Evolutionary conservation across 2,113 vertebrate genomes (phyloP), one percentile per base, ranked within the genome.

Genomic region (Pterocles gutturalis): DNA sequence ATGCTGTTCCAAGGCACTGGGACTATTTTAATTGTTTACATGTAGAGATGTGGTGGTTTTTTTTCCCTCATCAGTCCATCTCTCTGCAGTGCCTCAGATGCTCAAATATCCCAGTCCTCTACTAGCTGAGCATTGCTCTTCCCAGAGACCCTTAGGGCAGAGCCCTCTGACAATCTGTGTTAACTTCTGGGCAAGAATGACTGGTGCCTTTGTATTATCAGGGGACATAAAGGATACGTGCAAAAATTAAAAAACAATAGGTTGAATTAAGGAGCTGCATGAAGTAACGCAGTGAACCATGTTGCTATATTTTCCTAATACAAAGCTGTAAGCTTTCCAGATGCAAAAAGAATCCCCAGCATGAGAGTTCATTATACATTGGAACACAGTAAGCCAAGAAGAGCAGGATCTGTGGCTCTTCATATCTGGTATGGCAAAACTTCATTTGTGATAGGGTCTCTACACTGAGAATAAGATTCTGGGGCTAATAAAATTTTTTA

Each of bases 61-160:
- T 58, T 53, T 15, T 5, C 13, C 10, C 5, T 71, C 36, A 25
- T 61, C 51, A 90, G 33, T 54, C 60, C 24, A 3, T 73, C 45
- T 77, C 16, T 65, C n/a, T 3, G 3, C 55, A 45, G 24, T 75
- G n/a, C 41, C 41, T 93, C 49, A 36, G 19, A 29, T 53, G 41
- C 34, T 62, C 34, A 78, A 33, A 17, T 84, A 7, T 7, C 62
- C 26, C 41, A 33, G 20, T 61, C 73, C 26, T 70, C 2, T 79
- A 12, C 20, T 20, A 18, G 11, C 25, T 58, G 83, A 41, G 26
- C 29, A 53, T 75, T 0, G 0, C 33, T 69, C 20, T 36, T 15
- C 20, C 2, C 1, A 1, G 38, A 62, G 53, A 10, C 5, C 0
- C 12, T 51, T 45, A 45, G 34, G 16, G 29, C 17, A 29, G 17